phyloP scores from a whole-genome alignment of 2,888 invertebrate species.

The Diploptera punctata region DNA sequence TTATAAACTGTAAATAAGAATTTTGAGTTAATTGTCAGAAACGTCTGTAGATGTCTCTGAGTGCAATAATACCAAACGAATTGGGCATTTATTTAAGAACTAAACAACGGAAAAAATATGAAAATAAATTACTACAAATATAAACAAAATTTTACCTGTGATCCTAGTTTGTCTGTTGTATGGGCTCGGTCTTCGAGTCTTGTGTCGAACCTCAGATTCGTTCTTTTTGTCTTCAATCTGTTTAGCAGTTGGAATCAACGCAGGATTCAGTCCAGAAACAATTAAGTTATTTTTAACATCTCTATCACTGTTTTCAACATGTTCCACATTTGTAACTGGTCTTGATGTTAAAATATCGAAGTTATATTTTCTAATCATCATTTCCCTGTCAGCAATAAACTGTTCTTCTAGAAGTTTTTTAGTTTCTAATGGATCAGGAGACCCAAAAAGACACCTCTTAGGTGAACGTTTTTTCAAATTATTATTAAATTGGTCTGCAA shows the following conservation, averaged over 20 bases:
- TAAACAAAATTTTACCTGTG: constrained; percentile 14
- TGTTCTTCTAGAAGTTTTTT: neutral
- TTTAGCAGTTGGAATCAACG: neutral
- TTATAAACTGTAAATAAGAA: too few relatives aligned
- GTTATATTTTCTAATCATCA: neutral
- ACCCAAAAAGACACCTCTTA: neutral
- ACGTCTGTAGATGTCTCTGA: too few relatives aligned
- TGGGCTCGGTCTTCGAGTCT: neutral
- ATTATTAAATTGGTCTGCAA: neutral
- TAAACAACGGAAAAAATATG: too few relatives aligned
- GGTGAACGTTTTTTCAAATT: neutral
- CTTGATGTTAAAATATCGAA: neutral
- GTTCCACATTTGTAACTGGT: neutral
- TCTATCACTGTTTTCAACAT: neutral
- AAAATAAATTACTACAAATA: too few relatives aligned
- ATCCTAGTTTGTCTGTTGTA: constrained; percentile 5
- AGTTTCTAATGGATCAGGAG: neutral
- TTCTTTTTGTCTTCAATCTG: too few relatives aligned
- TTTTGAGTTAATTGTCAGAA: too few relatives aligned
- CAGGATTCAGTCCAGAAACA: neutral
- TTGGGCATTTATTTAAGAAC: too few relatives aligned
- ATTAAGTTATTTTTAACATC: too few relatives aligned
- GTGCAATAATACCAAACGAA: too few relatives aligned
- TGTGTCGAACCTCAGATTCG: constrained; percentile 7
- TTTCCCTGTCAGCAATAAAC: neutral